Evolutionary conservation across 2,113 vertebrate genomes (phyloP).

Genomic region (Redunca redunca): DNA sequence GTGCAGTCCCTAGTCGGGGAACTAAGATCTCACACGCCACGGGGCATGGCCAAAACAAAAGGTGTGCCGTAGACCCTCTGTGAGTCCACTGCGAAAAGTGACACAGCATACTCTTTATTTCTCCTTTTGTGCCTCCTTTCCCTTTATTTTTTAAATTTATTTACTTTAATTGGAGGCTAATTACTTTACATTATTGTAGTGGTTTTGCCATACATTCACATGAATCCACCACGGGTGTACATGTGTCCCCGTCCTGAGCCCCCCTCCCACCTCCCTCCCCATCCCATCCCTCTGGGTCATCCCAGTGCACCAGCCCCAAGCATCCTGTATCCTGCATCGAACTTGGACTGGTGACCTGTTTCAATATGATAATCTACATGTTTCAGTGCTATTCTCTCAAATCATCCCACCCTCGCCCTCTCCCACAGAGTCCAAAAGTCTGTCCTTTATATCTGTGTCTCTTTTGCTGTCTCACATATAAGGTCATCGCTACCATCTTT

Average conservation of each 20-base stretch:
- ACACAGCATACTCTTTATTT: not conserved
- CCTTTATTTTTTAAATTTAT: not conserved
- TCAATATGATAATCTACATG: not conserved
- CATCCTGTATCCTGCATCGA: accelerated
- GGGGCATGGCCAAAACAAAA: not conserved
- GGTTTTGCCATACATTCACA: not conserved
- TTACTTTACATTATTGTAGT: not conserved
- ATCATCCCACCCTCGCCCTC: not conserved
- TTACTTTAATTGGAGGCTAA: not conserved
- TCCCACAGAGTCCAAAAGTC: not conserved
- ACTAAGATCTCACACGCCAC: not conserved
- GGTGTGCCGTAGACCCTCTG: not conserved
- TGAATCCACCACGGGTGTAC: not conserved
- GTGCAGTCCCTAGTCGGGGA: not conserved
- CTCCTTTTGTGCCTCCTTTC: not conserved
- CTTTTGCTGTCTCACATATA: not conserved
- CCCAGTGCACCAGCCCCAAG: not conserved
- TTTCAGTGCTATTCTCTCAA: accelerated
- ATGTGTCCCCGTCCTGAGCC: not conserved
- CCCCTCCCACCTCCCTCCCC: not conserved
- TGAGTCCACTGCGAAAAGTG: not conserved
- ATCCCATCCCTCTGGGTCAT: not conserved
- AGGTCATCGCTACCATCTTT: not conserved
- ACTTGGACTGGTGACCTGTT: accelerated
- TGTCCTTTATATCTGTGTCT: not conserved